Base-by-base conservation (phyloP, 2,888 invertebrate genomes). In the Drosophila kambysellisi region DNA sequence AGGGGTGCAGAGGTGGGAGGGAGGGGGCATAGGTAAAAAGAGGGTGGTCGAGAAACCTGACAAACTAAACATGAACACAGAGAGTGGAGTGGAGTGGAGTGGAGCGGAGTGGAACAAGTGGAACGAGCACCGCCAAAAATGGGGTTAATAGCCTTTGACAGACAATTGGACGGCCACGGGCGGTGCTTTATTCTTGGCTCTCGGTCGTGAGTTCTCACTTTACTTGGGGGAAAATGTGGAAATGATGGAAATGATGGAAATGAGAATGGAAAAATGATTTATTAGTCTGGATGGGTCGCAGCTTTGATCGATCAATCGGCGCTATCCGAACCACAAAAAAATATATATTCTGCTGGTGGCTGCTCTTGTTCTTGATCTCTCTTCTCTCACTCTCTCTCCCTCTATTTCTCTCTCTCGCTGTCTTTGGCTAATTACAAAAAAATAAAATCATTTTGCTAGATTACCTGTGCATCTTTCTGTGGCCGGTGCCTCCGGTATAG, bases 231-330 rank as follows among this genome's bases (percentile, higher is more conserved):
- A 66, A 25, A 56, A 30, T 30, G 57, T 30, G 57, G 41, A 70
- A 67, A 70, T 53, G 50, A 59, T 54, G 25, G 43, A 62, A 64
- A 52, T 71, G 69, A 46, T 25, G 78, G 33, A 78, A 84, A 77
- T 74, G 79, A 60, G 76, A 73, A 88, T 85, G 77, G 74, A 76
- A 83, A 85, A 77, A 85, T 85, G 85, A 85, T 85, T 85, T 87
- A 85, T 85, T 88, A 82, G 85, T 68, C 74, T 64, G 39, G 52
- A 63, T 39, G 41, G 57, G 41, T 57, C n/a, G 67, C 52, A 52
- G 89, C 74, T 89, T 85, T 85, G 85, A 85, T 89, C 85, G 89
- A 89, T 85, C 85, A 85, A 85, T 85, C 85, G 85, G 89, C 89
- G 89, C 89, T 89, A 74, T 67, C 66, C 39, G 17, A 54, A 29